Evolutionary conservation across 1,140 invertebrate genomes (phyloP).

Genomic region (Venturia canescens): DNA sequence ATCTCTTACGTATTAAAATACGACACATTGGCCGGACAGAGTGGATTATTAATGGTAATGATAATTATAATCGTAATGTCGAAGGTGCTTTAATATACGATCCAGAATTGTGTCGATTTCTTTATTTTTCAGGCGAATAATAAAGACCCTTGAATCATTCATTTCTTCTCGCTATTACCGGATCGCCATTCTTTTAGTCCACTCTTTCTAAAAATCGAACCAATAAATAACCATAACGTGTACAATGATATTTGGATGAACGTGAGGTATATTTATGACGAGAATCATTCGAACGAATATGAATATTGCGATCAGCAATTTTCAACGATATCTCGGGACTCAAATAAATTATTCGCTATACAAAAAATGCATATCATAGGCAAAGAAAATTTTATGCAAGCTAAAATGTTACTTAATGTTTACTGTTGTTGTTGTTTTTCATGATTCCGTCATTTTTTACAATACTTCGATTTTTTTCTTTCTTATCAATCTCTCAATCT

Average conservation of each 20-base stretch:
- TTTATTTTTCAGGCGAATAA: too few relatives aligned
- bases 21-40: too few relatives aligned
- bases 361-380: slow-evolving; percentile 46
- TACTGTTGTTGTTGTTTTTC: neutral
- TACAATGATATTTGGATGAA: too few relatives aligned
- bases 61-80: neutral
- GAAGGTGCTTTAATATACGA: neutral
- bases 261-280: too few relatives aligned
- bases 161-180: too few relatives aligned
- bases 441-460: neutral
- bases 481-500: neutral
- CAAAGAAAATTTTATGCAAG: slow-evolving; percentile 44
- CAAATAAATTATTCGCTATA: slow-evolving; percentile 33
- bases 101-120: too few relatives aligned
- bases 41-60: neutral
- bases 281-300: neutral
- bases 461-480: slow-evolving; percentile 27
- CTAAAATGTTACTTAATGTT: slow-evolving; percentile 20
- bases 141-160: too few relatives aligned
- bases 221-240: too few relatives aligned
- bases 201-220: too few relatives aligned
- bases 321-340: slow-evolving; percentile 22
- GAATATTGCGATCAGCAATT: slow-evolving; percentile 2
- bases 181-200: too few relatives aligned
- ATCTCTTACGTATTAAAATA: too few relatives aligned